Base-by-base conservation (phyloP, 2,113 vertebrate species). In the Ornithorhynchus anatinus region DNA sequence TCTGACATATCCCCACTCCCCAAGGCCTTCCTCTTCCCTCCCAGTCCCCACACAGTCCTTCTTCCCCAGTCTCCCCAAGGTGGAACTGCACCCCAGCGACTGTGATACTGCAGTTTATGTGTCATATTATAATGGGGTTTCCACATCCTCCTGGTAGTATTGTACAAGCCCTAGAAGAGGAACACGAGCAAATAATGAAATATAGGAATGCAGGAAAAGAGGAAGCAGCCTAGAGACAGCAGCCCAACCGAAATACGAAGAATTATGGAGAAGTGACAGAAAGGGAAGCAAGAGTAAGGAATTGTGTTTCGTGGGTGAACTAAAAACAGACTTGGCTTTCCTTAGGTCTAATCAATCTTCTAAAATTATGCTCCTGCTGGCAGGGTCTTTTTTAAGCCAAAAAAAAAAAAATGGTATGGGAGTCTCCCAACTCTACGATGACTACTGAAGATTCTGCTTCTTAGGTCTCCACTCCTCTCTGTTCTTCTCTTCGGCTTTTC, bases 251-350 rank as follows among this genome's bases (percentile, higher is more conserved):
- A 96, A 97, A 95, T 83, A 89, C 82, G 77, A 95, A 96, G 95
- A 96, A 88, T 94, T 95, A 95, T 94, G 96, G 96, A 97, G 97
- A 97, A 98, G 96, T 96, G 93, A 94, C 96, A 96, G 93, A 97
- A 96, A 96, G 93, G 96, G 96, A 97, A 98, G 95, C 95, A 88
- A 80, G 84, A 86, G 90, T 75, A 91, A 93, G 96, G 97, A 97
- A 96, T 96, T 93, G 61, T 37, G 75, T 17, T 75, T 57, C 36
- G 84, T 61, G 67, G 80, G 81, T 78, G 60, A 72, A 82, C 10
- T 60, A 7, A 64, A 75, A 69, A 6, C 27, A 25, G 15, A 29
- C 6, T 31, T 39, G 36, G 44, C 31, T 19, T 66, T 75, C 50
- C 72, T 32, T 65, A 31, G 6, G 6, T 14, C 37, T 69, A 22